Evolutionary conservation across 30 jellyfish, hydroid and myxozoan species (phyloP).

Genomic region (Morbakka virulenta): DNA sequence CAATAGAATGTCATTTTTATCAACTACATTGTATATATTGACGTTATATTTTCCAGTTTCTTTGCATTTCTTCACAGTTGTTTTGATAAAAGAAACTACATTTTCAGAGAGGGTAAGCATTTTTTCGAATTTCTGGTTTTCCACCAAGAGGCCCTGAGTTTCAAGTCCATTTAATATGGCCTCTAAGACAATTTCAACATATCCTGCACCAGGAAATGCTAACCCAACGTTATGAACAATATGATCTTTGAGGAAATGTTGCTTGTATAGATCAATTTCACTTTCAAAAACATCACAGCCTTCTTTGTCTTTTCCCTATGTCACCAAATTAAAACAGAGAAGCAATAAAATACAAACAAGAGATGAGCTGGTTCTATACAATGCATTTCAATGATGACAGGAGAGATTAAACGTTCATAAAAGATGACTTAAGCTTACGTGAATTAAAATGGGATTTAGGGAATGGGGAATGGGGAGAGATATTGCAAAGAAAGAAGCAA

Average conservation of each 20-base stretch:
- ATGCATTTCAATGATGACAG: no score
- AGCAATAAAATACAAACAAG: no score
- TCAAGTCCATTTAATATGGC: background rate
- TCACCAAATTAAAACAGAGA: no score
- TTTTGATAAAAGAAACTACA: background rate
- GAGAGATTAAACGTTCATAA: no score
- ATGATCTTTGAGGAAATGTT: conserved; percentile 20
- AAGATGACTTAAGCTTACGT: no score
- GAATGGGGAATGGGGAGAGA: no score
- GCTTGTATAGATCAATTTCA: conserved; percentile 17
- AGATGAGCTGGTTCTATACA: no score
- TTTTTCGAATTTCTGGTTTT: background rate
- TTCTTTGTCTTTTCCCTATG: background rate
- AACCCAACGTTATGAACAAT: background rate
- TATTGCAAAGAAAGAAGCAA: no score
- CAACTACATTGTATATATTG: background rate
- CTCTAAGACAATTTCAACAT: conserved; percentile 15
- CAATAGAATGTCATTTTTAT: background rate
- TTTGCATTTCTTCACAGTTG: background rate
- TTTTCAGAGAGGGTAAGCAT: background rate
- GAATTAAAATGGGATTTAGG: no score
- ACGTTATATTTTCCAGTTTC: background rate
- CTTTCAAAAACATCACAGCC: background rate
- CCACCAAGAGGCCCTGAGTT: background rate
- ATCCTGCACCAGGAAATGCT: conserved; percentile 21